phyloP scores from a whole-genome alignment of 1,140 invertebrate species.

The Micrasema minimum region DNA sequence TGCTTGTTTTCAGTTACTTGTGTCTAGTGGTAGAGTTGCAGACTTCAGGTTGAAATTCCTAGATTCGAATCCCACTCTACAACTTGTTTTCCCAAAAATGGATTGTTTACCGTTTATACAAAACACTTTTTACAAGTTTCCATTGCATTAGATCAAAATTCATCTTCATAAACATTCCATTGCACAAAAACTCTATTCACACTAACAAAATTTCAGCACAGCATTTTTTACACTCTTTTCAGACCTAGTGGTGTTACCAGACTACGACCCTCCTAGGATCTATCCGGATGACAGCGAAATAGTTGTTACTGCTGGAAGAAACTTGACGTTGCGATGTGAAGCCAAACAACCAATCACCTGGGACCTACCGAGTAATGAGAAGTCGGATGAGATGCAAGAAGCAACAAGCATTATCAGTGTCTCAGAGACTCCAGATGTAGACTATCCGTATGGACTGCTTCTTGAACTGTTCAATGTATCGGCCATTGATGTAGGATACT shows the following conservation, averaged over 20 bases:
- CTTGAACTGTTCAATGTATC: conserved; percentile 62
- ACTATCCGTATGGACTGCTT: conserved; percentile 58
- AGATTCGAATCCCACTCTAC: no score
- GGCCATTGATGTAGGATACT: conserved; percentile 69
- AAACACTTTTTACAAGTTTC: no score
- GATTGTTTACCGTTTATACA: no score
- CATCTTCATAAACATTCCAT: no score
- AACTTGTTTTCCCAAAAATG: no score
- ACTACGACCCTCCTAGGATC: conserved; percentile 56
- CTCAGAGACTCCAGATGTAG: conserved; percentile 55
- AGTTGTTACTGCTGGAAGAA: conserved; percentile 61
- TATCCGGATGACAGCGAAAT: conserved; percentile 62
- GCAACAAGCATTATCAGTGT: conserved; percentile 54
- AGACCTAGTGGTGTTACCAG: conserved; percentile 1
- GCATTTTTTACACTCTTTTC: conserved; percentile 15
- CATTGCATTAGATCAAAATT: no score
- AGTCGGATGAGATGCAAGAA: conserved; percentile 54
- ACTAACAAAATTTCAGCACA: no score
- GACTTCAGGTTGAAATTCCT: no score
- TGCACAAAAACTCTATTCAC: no score
- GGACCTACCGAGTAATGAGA: conserved; percentile 58
- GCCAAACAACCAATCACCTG: conserved; percentile 63
- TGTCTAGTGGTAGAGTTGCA: no score
- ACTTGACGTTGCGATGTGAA: conserved; percentile 66
- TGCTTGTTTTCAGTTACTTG: no score